Evolutionary conservation across 2,888 invertebrate genomes (phyloP).

Genomic region (Volucella inanis): DNA sequence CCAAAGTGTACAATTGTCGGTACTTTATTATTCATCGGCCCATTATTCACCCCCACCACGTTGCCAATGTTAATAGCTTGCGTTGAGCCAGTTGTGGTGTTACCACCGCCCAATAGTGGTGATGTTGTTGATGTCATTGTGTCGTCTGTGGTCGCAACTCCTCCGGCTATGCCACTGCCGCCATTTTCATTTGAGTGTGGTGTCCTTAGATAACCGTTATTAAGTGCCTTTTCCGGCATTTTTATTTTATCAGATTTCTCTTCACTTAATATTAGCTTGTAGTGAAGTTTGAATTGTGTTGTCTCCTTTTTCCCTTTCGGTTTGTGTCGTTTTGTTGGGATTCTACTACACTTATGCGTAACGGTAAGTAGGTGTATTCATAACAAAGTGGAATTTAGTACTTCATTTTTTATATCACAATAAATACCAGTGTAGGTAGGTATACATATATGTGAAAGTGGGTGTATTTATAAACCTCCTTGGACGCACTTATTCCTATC

Average conservation of each 20-base stretch:
- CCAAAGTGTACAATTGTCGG: conserved; percentile 82
- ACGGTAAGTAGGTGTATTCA: neutral
- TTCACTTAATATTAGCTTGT: conserved; percentile 43
- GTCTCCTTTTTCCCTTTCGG: conserved; percentile 6
- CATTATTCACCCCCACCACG: conserved; percentile 60
- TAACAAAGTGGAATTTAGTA: conserved; percentile 47
- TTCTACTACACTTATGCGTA: neutral
- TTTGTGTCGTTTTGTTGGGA: neutral
- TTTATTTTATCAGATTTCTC: conserved; percentile 62
- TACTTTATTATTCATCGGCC: conserved; percentile 77
- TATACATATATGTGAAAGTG: neutral
- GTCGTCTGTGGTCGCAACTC: conserved; percentile 76
- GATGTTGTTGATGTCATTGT: conserved; percentile 70
- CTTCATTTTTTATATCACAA: conserved; percentile 58
- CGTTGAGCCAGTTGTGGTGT: conserved; percentile 65
- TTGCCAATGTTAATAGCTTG: conserved; percentile 60
- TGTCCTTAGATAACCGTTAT: conserved; percentile 82
- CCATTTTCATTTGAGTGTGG: conserved; percentile 76
- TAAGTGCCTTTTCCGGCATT: conserved; percentile 79
- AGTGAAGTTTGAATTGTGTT: conserved; percentile 13
- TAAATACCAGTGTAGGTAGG: no score
- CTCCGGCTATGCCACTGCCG: conserved; percentile 36
- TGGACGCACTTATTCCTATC: conserved; percentile 14
- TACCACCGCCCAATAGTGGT: conserved; percentile 71
- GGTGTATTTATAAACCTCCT: conserved; percentile 21